Evolutionary conservation across 1,140 invertebrate genomes (phyloP), one percentile per base, ranked within the genome.

Genomic region (Ostrea denselamellosa): DNA sequence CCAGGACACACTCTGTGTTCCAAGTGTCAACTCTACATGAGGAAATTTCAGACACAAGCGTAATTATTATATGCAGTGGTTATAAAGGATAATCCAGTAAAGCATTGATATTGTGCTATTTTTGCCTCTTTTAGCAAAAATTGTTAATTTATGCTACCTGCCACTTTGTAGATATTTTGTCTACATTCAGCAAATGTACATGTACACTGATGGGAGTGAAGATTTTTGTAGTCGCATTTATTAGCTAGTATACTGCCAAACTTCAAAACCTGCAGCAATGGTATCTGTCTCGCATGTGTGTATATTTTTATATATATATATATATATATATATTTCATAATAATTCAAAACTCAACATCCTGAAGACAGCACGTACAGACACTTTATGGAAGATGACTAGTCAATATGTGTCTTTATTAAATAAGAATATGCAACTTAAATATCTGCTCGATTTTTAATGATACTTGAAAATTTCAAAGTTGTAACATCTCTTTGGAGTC

Each of bases 21-120:
- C 22, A 91, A 93, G 81, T 93, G 92, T 86, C 86, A 88, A n/a
- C 91, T 90, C 77, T 93, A 93, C 85, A 92, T 93, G 91, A 88
- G 89, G 28, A 87, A 88, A 28, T 89, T 93, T 82, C 88, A 89
- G 56, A 86, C 86, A 14, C 62, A 83, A 56, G 56, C 83, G 25
- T 87, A 83, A 44, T 83, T 22, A 84, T 28, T 3, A 77, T 7
- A 8, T 25, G 68, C 25, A 8, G 14, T 77, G n/a, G 56, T n/a
- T 62, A 19, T 19, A 62, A 62, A 62, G 17, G 56, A n/a, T 62
- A 28, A 28, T 34, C 25, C 68, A 28, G 68, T 25, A 77, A 34
- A 34, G 12, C 12, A 34, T 44, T 77, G 68, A 77, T 77, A 77
- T 77, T 77, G 68, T 77, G 68, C 68, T 77, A 77, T 77, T 34